Evolutionary conservation across 2,113 vertebrate genomes (phyloP), one percentile per base, ranked within the genome.

Genomic region (Clarias batrachus): DNA sequence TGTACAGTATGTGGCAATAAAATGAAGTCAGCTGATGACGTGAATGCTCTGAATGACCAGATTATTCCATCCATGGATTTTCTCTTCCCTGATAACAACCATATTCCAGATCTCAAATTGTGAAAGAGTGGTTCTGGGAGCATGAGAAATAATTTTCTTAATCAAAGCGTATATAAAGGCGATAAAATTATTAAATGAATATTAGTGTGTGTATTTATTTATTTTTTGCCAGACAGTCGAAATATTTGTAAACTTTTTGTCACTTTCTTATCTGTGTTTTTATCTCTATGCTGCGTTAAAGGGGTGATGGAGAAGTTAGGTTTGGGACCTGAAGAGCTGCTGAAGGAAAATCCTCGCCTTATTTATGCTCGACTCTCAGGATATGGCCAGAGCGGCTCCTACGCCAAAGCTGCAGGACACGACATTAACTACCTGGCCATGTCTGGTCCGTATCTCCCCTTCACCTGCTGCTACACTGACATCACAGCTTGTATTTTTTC

Each of bases 231-330:
- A 48, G 48, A 48, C 48, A 48, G 48, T 48, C 48, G 7, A 48
- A 7, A 48, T 48, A 48, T 48, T 48, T 48, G 48, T 48, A 48
- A 8, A 6, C 48, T 48, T 48, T 48, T 48, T 48, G 48, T 48
- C 27, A 81, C 54, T 81, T 3, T 48, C 16, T 14, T 37, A 27
- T 30, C 82, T 57, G 17, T 79, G 33, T n/a, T 41, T 74, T 13
- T 41, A 65, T 54, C 6, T 68, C 8, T 37, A 5, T 81, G 33
- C 66, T 68, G 57, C 62, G 68, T 66, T 89, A 30, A 81, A 99
- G 98, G 98, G 89, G 96, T 97, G 78, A 99, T 99, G 98, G 98
- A 99, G 89, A 97, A 94, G 77, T 92, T 99, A 85, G 96, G 97
- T 0, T 96, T 99, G 5, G 95, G 97, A 56, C 98, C 98, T 30